Evolutionary conservation across 2,113 vertebrate genomes (phyloP).

Genomic region (Lichenostomus cassidix): DNA sequence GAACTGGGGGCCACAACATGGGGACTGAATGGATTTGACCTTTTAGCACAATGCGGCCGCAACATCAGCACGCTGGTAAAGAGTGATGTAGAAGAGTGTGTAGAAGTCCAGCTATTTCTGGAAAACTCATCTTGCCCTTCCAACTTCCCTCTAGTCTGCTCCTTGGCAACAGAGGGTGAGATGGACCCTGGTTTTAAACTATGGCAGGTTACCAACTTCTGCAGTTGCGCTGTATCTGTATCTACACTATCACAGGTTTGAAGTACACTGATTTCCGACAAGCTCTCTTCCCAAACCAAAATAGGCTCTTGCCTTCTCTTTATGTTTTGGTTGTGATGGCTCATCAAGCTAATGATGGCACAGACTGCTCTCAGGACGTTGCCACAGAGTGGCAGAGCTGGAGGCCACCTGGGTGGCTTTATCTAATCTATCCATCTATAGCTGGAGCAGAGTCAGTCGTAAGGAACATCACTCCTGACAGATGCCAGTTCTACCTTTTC

Average conservation of each 20-base stretch:
- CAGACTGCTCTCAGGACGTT: neutral
- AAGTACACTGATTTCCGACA: neutral
- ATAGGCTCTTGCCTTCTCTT: neutral
- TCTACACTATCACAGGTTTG: neutral
- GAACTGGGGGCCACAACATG: neutral
- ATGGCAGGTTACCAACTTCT: neutral
- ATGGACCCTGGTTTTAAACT: neutral
- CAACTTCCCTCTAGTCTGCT: neutral
- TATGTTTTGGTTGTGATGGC: neutral
- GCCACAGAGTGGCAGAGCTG: neutral
- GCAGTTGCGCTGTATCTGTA: neutral
- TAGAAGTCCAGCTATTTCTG: neutral
- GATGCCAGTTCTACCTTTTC: neutral
- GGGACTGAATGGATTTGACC: neutral
- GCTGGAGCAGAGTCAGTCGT: neutral
- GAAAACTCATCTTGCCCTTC: neutral
- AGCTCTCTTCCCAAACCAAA: neutral
- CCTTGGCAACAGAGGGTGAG: neutral
- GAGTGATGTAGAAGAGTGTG: rapidly evolving
- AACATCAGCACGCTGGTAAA: rapidly evolving
- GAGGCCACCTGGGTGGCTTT: neutral
- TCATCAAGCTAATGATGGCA: neutral
- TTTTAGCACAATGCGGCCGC: rapidly evolving
- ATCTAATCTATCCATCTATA: neutral
- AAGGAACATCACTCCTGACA: neutral